Evolutionary conservation across 2,113 vertebrate species (phyloP).

Genomic region (Peromyscus californicus): DNA sequence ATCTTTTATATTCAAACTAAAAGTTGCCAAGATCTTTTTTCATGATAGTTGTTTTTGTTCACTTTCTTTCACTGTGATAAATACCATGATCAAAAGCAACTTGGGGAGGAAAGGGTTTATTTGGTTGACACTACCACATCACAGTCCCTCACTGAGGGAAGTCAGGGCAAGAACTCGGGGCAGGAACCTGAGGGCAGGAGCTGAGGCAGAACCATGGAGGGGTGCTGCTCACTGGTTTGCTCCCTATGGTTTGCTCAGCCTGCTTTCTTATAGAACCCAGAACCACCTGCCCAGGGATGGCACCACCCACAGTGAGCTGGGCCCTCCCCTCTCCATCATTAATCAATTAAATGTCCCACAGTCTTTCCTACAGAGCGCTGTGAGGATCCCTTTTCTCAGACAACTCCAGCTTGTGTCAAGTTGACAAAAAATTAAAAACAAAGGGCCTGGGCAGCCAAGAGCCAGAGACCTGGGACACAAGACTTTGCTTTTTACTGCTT

Average conservation of each 20-base stretch:
- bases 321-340: neutral
- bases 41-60: neutral
- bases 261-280: neutral
- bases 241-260: neutral
- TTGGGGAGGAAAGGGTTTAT: neutral
- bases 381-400: neutral
- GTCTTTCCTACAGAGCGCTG: neutral
- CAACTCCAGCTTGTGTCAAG: neutral
- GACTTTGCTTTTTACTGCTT: neutral
- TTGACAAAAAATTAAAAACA: neutral
- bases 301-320: neutral
- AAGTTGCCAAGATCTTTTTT: neutral
- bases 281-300: neutral
- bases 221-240: neutral
- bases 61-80: neutral
- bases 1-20: conserved; percentile 33
- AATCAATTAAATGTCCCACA: neutral
- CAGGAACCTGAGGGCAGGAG: neutral
- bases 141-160: neutral
- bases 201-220: neutral
- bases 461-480: too few species aligned
- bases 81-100: neutral
- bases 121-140: neutral
- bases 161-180: neutral
- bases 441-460: too few species aligned